These are phyloP conservation scores for Drosophila prosaltans DNA, from an alignment of 1,140 invertebrate species.

Conservation along the genomic window DNA sequence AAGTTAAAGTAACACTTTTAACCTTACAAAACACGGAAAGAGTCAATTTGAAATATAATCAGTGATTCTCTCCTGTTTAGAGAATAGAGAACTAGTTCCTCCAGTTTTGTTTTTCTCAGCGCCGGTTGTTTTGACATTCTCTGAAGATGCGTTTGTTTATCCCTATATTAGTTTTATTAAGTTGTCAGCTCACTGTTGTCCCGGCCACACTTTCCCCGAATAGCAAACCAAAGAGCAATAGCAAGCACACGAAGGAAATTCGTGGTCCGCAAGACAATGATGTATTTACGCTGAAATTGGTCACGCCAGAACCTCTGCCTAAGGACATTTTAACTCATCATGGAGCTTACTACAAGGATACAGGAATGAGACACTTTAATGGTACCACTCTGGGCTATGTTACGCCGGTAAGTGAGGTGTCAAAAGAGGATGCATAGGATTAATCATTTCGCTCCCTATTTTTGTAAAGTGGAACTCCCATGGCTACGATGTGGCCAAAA, in stretches of 20 bases:
- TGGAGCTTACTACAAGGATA: slow-evolving; percentile 89
- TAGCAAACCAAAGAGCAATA: slow-evolving; percentile 82
- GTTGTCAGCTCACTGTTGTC: neutral
- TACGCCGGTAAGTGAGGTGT: slow-evolving; percentile 89
- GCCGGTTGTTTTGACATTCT: neutral
- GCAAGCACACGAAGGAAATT: slow-evolving; percentile 79
- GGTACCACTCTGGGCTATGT: slow-evolving; percentile 93
- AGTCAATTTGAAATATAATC: too few species aligned
- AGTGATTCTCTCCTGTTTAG: too few species aligned
- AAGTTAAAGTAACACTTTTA: too few species aligned
- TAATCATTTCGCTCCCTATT: slow-evolving; percentile 17
- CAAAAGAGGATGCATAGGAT: neutral
- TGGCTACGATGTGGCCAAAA: slow-evolving; percentile 96
- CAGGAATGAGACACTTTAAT: slow-evolving; percentile 86
- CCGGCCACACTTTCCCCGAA: slow-evolving; percentile 84
- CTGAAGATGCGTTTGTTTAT: slow-evolving; percentile 39
- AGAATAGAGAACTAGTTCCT: too few species aligned
- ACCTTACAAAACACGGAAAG: too few species aligned
- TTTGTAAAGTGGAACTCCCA: slow-evolving; percentile 94
- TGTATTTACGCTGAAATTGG: slow-evolving; percentile 88
- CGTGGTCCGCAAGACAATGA: slow-evolving; percentile 87
- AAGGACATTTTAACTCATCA: slow-evolving; percentile 91
- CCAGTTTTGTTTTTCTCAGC: too few species aligned
- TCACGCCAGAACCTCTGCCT: slow-evolving; percentile 86
- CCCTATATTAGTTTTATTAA: slow-evolving; percentile 39